A percentile compares a stretch with the other conserved stretches of the same genome.
phyloP scores from a whole-genome alignment of 2,888 invertebrate genomes.

The Nomada flava region DNA sequence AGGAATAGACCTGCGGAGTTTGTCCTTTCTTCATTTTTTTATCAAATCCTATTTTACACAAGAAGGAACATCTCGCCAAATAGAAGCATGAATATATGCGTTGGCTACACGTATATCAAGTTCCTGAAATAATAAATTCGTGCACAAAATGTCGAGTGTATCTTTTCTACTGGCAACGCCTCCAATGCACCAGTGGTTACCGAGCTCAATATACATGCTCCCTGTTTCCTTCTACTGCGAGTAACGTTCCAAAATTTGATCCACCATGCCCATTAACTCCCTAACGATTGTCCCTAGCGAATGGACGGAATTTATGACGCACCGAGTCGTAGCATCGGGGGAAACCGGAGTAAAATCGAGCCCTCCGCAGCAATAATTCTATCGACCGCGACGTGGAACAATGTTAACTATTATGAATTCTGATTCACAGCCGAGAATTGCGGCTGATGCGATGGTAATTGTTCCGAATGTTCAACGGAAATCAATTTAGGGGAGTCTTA shows the following conservation, averaged over 20 bases:
- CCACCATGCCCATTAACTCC: conserved; percentile 45
- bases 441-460: conserved; percentile 7
- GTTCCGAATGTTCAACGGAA: neutral
- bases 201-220: too few species aligned
- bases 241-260: conserved; percentile 50
- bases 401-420: conserved; percentile 24
- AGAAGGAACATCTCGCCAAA: too few species aligned
- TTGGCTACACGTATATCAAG: too few species aligned
- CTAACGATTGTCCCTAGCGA: conserved; percentile 62
- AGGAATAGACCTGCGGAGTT: too few species aligned
- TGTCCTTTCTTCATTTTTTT: too few species aligned
- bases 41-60: too few species aligned
- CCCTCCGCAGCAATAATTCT: conserved; percentile 52
- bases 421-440: conserved; percentile 5
- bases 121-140: too few species aligned
- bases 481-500: neutral
- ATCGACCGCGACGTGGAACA: conserved; percentile 8
- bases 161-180: too few species aligned
- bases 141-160: too few species aligned
- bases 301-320: conserved; percentile 55
- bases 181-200: too few species aligned
- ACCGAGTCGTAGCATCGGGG: conserved; percentile 14
- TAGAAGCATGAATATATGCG: too few species aligned
- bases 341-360: conserved; percentile 58
- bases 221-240: too few species aligned